Percentiles rank a stretch among this genome's conserved stretches.
These are phyloP conservation scores for Sanderia malayensis DNA, from an alignment of 30 jellyfish, hydroid and myxozoan species.

Conservation along the genomic window DNA sequence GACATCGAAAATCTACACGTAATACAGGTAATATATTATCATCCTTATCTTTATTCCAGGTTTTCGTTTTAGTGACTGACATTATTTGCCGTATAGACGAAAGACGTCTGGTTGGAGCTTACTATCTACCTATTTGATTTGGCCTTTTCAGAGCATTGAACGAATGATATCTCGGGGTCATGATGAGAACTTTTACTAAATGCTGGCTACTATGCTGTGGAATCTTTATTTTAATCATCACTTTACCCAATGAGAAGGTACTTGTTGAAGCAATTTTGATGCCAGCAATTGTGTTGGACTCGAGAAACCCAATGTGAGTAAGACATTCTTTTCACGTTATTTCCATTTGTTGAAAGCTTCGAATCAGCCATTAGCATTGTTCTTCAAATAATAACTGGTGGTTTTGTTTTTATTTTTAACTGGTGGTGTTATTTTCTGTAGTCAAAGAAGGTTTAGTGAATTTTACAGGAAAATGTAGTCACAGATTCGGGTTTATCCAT, in stretches of 20 bases:
- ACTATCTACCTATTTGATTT: neutral
- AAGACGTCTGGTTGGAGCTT: neutral
- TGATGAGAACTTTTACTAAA: neutral
- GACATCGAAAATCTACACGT: no score
- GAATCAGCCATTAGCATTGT: no score
- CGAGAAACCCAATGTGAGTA: conserved; percentile 54
- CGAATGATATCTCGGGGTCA: neutral
- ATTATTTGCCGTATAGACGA: neutral
- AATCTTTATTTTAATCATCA: neutral
- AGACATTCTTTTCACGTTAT: neutral
- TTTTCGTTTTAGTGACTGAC: neutral
- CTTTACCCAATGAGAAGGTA: neutral
- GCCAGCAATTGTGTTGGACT: conserved; percentile 59
- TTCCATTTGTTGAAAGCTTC: no score
- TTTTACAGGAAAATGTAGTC: no score
- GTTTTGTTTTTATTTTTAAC: no score
- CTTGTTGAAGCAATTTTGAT: neutral
- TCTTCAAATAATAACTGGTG: no score
- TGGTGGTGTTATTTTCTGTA: no score
- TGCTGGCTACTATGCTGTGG: neutral
- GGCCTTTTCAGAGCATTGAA: neutral
- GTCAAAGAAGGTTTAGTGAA: no score
- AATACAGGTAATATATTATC: no score
- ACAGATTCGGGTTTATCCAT: no score
- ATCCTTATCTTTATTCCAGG: neutral